phyloP scores from a whole-genome alignment of 2,113 vertebrate genomes.

The Patagioenas fasciata region DNA sequence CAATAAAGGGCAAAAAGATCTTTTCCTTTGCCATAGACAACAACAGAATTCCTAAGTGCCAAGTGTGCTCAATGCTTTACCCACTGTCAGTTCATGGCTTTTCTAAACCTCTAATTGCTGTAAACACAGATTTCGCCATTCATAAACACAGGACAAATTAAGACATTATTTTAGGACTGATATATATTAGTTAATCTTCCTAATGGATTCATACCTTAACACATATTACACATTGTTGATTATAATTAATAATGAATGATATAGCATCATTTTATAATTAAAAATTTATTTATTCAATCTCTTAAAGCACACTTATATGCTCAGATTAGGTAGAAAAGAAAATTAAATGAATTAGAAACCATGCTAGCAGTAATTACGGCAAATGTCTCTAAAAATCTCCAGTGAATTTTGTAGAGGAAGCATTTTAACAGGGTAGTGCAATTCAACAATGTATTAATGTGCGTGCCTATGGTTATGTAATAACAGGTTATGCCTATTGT shows the following conservation, averaged over 20 bases:
- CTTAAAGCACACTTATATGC: slow-evolving; percentile 74
- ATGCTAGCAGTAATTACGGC: slow-evolving; percentile 74
- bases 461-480: slow-evolving; percentile 47
- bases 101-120: slow-evolving; percentile 40
- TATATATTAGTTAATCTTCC: slow-evolving; percentile 67
- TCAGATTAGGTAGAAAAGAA: slow-evolving; percentile 74
- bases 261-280: slow-evolving; percentile 78
- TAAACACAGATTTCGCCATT: slow-evolving; percentile 31
- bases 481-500: slow-evolving; percentile 61
- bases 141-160: slow-evolving; percentile 69
- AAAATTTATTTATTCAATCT: slow-evolving; percentile 81
- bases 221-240: slow-evolving; percentile 75
- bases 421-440: slow-evolving; percentile 56
- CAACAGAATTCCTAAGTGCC: slow-evolving; percentile 55
- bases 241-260: slow-evolving; percentile 80
- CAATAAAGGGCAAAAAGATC: slow-evolving; percentile 30
- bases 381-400: slow-evolving; percentile 75
- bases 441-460: slow-evolving; percentile 39
- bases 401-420: slow-evolving; percentile 69
- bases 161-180: slow-evolving; percentile 59
- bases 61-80: background rate
- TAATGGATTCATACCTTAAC: slow-evolving; percentile 77
- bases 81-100: background rate
- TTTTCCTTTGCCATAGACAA: slow-evolving; percentile 10
- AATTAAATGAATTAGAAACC: slow-evolving; percentile 77